phyloP scores from a whole-genome alignment of 2,797 vertebrate genomes.

The Pseudochirops cupreus region DNA sequence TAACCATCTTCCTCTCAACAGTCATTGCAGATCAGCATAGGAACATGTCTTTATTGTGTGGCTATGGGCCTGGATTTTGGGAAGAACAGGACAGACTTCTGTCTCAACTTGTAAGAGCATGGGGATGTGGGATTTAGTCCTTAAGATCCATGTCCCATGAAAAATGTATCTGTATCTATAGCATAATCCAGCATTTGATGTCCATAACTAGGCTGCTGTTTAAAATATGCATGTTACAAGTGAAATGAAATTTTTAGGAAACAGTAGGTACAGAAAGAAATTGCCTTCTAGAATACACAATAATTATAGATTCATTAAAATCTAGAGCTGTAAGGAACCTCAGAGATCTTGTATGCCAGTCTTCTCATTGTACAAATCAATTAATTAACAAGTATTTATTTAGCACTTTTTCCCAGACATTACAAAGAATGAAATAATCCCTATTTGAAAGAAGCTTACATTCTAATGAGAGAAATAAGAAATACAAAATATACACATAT shows the following conservation, averaged over 20 bases:
- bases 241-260: not conserved
- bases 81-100: not conserved
- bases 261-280: not conserved
- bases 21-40: not conserved
- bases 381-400: not conserved
- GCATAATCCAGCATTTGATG: not conserved
- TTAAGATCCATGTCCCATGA: not conserved
- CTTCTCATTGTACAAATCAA: not conserved
- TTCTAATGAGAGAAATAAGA: not conserved
- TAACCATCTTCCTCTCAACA: not conserved
- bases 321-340: not conserved
- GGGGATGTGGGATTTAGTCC: not conserved
- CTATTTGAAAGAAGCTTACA: not conserved
- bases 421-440: not conserved
- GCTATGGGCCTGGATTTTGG: not conserved
- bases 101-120: not conserved
- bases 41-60: not conserved
- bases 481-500: not conserved
- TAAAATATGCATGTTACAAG: not conserved
- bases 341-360: not conserved
- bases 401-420: not conserved
- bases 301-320: not conserved
- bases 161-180: not conserved
- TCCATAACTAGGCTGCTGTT: not conserved
- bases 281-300: not conserved